These are phyloP conservation scores for Subanguina moxae DNA, from an alignment of 1,140 invertebrate species.

Conservation along the genomic window DNA sequence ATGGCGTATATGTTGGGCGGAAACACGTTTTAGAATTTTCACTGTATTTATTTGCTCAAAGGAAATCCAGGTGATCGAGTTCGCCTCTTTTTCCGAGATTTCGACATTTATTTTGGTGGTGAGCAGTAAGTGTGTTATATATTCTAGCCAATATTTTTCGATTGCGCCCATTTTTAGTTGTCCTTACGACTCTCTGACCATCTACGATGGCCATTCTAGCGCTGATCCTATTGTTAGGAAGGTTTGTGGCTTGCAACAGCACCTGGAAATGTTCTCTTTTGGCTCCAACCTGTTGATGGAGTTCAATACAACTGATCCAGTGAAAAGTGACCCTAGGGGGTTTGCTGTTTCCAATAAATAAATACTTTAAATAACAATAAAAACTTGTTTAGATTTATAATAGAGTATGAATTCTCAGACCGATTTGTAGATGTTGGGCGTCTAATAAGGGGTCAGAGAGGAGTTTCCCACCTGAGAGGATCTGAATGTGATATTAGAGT, in stretches of 20 bases:
- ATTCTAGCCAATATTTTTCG: constrained; percentile 13
- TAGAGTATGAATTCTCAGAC: constrained; percentile 57
- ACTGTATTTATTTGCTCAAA: constrained; percentile 70
- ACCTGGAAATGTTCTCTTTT: constrained; percentile 55
- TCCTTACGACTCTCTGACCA: constrained; percentile 92
- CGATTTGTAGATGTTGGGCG: constrained; percentile 49
- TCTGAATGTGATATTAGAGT: constrained; percentile 58
- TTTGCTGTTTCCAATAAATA: constrained; percentile 12
- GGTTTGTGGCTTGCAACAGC: constrained; percentile 87
- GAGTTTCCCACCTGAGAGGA: constrained; percentile 53
- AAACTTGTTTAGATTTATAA: constrained; percentile 40
- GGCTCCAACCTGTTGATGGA: constrained; percentile 48
- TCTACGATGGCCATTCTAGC: constrained; percentile 85
- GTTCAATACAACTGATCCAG: constrained; percentile 56
- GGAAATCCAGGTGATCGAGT: constrained; percentile 85
- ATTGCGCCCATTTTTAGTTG: constrained; percentile 72
- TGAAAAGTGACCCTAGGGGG: constrained; percentile 53
- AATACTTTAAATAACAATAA: not conserved
- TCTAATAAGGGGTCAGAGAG: constrained; percentile 44
- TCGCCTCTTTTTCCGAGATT: constrained; percentile 90
- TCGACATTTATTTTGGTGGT: constrained; percentile 96
- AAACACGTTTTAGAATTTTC: constrained; percentile 50
- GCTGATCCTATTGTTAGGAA: constrained; percentile 83
- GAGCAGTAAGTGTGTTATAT: constrained; percentile 81
- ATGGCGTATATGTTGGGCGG: not conserved